Evolutionary conservation across 2,797 vertebrate species (phyloP).

Genomic region (Sebastiscus tertius): DNA sequence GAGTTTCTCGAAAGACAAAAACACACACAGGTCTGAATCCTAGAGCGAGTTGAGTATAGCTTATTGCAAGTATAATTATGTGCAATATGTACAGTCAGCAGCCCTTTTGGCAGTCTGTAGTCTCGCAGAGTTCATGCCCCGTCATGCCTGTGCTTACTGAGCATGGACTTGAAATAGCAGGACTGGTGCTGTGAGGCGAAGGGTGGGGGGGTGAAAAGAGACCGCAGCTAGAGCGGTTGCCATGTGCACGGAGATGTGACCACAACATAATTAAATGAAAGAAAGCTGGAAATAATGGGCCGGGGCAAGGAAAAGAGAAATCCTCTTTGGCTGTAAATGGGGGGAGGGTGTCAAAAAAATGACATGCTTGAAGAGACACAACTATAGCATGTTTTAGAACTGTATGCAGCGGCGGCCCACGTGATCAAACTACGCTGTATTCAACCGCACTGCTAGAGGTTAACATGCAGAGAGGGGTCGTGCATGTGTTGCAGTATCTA

Average conservation of each 20-base stretch:
- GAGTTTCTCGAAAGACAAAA: not conserved
- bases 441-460: slow-evolving; percentile 8
- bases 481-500: not conserved
- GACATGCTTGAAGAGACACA: slow-evolving; percentile 11
- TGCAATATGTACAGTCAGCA: slow-evolving; percentile 70
- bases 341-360: slow-evolving; percentile 13
- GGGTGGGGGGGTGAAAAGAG: slow-evolving; percentile 15
- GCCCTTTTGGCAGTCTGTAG: slow-evolving; percentile 64
- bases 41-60: slow-evolving; percentile 39
- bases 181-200: slow-evolving; percentile 51
- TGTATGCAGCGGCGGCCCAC: not conserved
- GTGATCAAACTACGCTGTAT: not conserved
- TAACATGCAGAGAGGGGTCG: not conserved
- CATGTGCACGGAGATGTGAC: slow-evolving; percentile 71
- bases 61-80: slow-evolving; percentile 66
- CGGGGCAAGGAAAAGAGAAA: slow-evolving; percentile 34
- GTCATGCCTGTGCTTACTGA: slow-evolving; percentile 79
- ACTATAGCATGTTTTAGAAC: slow-evolving; percentile 24
- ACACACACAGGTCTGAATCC: slow-evolving; percentile 25
- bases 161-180: slow-evolving; percentile 77
- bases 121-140: slow-evolving; percentile 74
- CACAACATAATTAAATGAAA: slow-evolving; percentile 68
- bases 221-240: slow-evolving; percentile 59
- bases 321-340: slow-evolving; percentile 30
- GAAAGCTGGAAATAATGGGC: slow-evolving; percentile 57